Evolutionary conservation across 2,797 vertebrate genomes (phyloP), one percentile per base, ranked within the genome.

Genomic region (Myiothlypis coronata): DNA sequence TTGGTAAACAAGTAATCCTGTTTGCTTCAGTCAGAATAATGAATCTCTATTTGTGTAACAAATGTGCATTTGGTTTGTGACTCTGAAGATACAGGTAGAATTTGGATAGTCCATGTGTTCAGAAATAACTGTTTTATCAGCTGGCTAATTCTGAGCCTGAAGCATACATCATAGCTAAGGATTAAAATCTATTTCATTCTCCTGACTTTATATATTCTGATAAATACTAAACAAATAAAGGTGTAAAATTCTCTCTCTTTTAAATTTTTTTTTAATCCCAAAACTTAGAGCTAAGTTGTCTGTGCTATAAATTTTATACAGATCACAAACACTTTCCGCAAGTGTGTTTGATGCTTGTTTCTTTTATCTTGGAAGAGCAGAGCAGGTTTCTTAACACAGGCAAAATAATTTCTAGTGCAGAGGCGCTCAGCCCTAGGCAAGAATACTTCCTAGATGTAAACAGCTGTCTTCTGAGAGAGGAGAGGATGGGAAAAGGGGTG

Each of bases 1-100:
- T 87, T 94, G 90, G 97, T 95, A 94, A 97, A 95, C 89, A 96
- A 85, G 37, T 93, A 97, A 92, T 88, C 76, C 52, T 95, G 64
- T 84, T 96, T 76, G 75, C 76, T 89, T 75, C 77, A 94, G 60
- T 94, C 44, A 85, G 87, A 85, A 90, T 95, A 96, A 94, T 95
- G 72, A 95, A 91, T 76, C 52, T 94, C 32, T 41, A 57, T 94
- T 94, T 96, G 55, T 19, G 35, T 70, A 96, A 92, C 23, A 84
- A 87, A 94, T 75, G 67, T 95, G 49, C 63, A 63, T 92, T 85
- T 93, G 23, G 78, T 74, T 94, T 86, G 56, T 93, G 78, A 85
- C 61, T 80, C 82, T 90, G 78, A 96, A 96, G 84, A 79, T 69
- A 71, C 47, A 41, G 41, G 60, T 56, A 60, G 68, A 81, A 74